Evolutionary conservation across 1,140 invertebrate species (phyloP).

Genomic region (Drosophila jambulina): DNA sequence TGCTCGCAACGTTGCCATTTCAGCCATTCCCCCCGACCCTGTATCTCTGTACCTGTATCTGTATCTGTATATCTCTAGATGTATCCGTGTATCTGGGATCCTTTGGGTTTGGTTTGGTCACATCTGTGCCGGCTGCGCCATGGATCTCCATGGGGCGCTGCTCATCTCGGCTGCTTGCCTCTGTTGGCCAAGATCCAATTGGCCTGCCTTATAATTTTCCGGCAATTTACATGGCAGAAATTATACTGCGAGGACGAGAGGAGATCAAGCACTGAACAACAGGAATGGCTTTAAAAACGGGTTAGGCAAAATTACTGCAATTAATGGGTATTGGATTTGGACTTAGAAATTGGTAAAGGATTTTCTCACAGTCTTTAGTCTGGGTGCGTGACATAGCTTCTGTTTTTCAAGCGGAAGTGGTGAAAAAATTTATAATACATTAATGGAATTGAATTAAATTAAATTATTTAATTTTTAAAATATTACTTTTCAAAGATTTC

Average conservation of each 20-base stretch:
- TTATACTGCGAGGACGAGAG: slow-evolving; percentile 35
- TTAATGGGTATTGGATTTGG: slow-evolving; percentile 8
- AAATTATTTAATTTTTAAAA: not conserved
- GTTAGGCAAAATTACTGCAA: slow-evolving; percentile 9
- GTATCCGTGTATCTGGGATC: slow-evolving; percentile 27
- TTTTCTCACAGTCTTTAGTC: not conserved
- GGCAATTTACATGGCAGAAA: slow-evolving; percentile 66
- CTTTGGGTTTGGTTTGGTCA: slow-evolving; percentile 30
- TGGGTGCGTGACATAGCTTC: not conserved
- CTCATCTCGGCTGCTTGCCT: slow-evolving; percentile 20
- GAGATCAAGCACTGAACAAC: slow-evolving; percentile 21
- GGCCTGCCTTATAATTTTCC: slow-evolving; percentile 68
- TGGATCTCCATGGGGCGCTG: slow-evolving; percentile 47
- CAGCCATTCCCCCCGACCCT: slow-evolving; percentile 1
- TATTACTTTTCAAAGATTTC: not conserved
- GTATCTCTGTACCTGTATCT: not conserved
- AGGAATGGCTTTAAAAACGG: slow-evolving; percentile 13
- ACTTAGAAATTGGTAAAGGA: not conserved
- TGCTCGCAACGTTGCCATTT: slow-evolving; percentile 57
- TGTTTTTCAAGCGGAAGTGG: not conserved
- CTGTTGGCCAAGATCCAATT: slow-evolving; percentile 54
- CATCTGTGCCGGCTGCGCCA: slow-evolving; percentile 46
- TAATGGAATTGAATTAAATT: not conserved
- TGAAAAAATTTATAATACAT: not conserved
- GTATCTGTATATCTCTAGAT: slow-evolving; percentile 9